Evolutionary conservation across 2,797 vertebrate species (phyloP).

Genomic region (Halcyon leucocephala): DNA sequence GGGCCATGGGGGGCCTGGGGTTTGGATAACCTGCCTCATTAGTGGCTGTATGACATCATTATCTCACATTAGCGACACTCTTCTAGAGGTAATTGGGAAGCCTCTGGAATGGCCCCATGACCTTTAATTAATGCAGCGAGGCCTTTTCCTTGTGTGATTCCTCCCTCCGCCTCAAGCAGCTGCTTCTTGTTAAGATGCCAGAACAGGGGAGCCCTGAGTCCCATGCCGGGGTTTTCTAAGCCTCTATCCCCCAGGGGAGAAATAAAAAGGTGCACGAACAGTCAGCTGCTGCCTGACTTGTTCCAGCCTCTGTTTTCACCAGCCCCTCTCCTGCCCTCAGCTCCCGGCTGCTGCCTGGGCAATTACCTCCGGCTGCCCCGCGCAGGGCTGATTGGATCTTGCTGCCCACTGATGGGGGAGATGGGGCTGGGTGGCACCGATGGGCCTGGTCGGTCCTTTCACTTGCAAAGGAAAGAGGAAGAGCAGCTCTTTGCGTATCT

Average conservation of each 20-base stretch:
- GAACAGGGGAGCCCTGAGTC: slow-evolving; percentile 33
- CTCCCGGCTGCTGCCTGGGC: slow-evolving; percentile 35
- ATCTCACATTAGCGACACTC: slow-evolving; percentile 75
- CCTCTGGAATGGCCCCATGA: slow-evolving; percentile 63
- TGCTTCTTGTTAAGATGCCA: slow-evolving; percentile 73
- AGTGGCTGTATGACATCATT: slow-evolving; percentile 72
- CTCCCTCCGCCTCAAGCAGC: slow-evolving; percentile 29
- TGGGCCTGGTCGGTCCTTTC: fast-evolving
- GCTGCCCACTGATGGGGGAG: neutral
- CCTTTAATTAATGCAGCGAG: slow-evolving; percentile 69
- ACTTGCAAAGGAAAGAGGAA: slow-evolving; percentile 7
- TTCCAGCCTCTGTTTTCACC: slow-evolving; percentile 28
- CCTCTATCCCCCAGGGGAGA: slow-evolving; percentile 44
- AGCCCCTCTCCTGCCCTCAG: neutral
- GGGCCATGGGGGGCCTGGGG: neutral
- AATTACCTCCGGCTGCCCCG: slow-evolving; percentile 73
- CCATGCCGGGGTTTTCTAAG: slow-evolving; percentile 59
- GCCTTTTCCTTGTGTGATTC: slow-evolving; percentile 42
- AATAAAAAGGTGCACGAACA: slow-evolving; percentile 50
- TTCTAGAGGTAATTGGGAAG: slow-evolving; percentile 70
- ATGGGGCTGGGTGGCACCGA: neutral
- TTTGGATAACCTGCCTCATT: slow-evolving; percentile 68
- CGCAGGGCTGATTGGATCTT: slow-evolving; percentile 59
- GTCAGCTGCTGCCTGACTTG: slow-evolving; percentile 57
- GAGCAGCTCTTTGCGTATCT: slow-evolving; percentile 35